Conservation (phyloP, 2,888 invertebrate genomes). For the Spicauda simplicius region DNA sequence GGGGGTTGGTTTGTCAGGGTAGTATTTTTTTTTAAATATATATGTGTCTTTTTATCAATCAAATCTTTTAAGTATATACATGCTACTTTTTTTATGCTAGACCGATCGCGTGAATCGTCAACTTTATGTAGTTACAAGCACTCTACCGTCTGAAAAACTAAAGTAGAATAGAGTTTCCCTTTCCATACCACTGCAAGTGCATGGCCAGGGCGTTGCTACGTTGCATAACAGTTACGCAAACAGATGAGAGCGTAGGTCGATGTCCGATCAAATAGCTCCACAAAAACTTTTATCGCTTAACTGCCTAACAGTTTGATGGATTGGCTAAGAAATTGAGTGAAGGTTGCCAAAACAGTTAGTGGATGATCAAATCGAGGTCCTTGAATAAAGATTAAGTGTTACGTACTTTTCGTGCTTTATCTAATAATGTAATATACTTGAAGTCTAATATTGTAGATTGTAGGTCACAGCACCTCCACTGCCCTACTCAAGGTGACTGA, state of each 20-base stretch:
- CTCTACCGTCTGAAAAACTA: neutral
- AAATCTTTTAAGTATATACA: too few species aligned
- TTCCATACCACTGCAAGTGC: neutral
- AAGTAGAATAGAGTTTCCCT: neutral
- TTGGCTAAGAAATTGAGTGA: neutral
- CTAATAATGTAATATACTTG: too few species aligned
- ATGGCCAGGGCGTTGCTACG: neutral
- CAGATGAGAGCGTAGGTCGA: slow-evolving; percentile 9
- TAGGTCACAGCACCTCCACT: too few species aligned
- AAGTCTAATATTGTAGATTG: too few species aligned
- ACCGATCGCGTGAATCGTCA: neutral
- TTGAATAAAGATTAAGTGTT: too few species aligned
- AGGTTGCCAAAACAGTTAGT: neutral
- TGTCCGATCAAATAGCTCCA: slow-evolving; percentile 3
- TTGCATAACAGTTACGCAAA: slow-evolving; percentile 34
- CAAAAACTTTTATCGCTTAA: neutral
- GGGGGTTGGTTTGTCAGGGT: too few species aligned
- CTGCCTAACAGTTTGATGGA: neutral
- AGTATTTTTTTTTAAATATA: too few species aligned
- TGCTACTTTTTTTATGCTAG: too few species aligned
- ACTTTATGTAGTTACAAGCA: neutral
- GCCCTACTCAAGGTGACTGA: too few species aligned
- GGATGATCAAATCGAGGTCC: neutral
- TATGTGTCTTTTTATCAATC: too few species aligned
- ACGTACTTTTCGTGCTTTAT: too few species aligned